Percentiles rank a stretch among this genome's conserved stretches.
phyloP scores from a whole-genome alignment of 2,113 vertebrate species.

The Manacus vitellinus region DNA sequence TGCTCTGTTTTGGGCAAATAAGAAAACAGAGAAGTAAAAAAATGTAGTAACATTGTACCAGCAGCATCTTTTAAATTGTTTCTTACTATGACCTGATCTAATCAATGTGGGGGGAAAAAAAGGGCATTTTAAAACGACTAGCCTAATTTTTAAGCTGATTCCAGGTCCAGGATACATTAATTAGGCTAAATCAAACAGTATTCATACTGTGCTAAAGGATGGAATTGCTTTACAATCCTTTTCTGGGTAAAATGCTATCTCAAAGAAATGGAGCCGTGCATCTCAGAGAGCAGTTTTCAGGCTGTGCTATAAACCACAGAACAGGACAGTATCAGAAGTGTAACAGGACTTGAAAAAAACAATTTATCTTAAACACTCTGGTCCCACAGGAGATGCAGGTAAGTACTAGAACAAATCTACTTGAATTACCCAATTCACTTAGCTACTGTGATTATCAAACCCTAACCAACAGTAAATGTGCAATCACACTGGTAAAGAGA shows the following conservation, averaged over 20 bases:
- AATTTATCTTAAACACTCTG: neutral
- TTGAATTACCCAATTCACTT: neutral
- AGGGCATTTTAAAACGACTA: neutral
- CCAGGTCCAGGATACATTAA: neutral
- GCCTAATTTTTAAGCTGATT: neutral
- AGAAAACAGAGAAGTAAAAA: conserved; percentile 42
- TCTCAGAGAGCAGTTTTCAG: neutral
- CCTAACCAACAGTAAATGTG: neutral
- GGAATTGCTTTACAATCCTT: neutral
- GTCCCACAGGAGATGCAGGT: neutral
- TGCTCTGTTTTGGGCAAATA: conserved; percentile 32
- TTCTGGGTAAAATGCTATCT: neutral
- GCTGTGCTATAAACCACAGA: neutral
- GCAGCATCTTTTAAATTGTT: neutral
- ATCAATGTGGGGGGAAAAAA: neutral
- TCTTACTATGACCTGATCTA: neutral
- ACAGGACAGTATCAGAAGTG: neutral
- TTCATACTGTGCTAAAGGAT: neutral
- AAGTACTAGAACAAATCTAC: neutral
- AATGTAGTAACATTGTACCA: neutral
- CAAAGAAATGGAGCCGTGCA: accelerated
- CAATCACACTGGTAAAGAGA: neutral
- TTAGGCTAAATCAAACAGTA: neutral
- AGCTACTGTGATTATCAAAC: neutral
- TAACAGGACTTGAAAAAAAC: neutral